phyloP scores from a whole-genome alignment of 2,797 vertebrate genomes.

The Platalea minor region DNA sequence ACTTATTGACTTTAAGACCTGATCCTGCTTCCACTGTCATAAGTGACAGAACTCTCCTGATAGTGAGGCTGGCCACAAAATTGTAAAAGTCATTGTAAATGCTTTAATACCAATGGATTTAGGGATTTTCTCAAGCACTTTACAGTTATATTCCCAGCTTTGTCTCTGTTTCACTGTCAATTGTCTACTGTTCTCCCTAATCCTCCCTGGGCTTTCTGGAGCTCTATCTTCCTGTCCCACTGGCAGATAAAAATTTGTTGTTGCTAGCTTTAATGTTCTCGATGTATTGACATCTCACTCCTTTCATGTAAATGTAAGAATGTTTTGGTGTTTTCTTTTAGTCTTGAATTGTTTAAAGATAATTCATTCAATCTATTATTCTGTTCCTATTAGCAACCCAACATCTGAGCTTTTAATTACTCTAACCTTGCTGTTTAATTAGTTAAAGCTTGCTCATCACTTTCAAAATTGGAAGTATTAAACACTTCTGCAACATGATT shows the following conservation, averaged over 20 bases:
- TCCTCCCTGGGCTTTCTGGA: slow-evolving; percentile 36
- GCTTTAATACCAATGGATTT: slow-evolving; percentile 51
- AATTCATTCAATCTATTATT: not conserved
- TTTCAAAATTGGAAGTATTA: not conserved
- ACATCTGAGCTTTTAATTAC: slow-evolving; percentile 1
- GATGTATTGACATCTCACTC: not conserved
- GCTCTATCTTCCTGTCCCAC: slow-evolving; percentile 31
- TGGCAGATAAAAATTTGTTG: slow-evolving; percentile 40
- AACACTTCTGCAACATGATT: not conserved
- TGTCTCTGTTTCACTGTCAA: slow-evolving; percentile 43
- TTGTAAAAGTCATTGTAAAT: slow-evolving; percentile 36
- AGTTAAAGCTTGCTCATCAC: not conserved
- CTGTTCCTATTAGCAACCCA: slow-evolving; percentile 1
- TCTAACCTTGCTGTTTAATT: slow-evolving; percentile 1
- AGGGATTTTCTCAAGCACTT: slow-evolving; percentile 68
- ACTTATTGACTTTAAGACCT: not conserved
- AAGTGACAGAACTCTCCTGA: not conserved
- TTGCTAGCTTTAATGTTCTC: slow-evolving; percentile 3
- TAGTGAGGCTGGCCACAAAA: not conserved
- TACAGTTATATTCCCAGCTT: slow-evolving; percentile 64
- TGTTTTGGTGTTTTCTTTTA: not conserved
- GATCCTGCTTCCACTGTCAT: not conserved
- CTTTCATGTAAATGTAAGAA: not conserved
- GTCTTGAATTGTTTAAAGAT: not conserved
- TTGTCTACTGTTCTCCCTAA: slow-evolving; percentile 54